Evolutionary conservation across 2,888 invertebrate genomes (phyloP).

Genomic region (Cryptus armator): DNA sequence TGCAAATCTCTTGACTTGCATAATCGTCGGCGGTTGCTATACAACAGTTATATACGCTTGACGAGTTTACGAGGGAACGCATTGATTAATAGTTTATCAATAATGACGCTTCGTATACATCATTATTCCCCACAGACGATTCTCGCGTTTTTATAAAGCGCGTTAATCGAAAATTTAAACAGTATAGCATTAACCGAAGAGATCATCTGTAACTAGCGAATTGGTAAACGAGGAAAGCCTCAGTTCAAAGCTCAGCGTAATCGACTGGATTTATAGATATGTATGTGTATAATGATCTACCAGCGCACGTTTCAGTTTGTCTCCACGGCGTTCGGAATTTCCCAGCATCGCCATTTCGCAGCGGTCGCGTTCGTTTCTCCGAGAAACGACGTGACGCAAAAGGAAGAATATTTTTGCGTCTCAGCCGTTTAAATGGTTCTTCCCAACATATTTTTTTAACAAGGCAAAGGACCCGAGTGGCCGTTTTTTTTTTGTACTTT

Average conservation of each 20-base stretch:
- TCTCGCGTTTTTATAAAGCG: constrained; percentile 21
- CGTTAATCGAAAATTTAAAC: constrained; percentile 43
- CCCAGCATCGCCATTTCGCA: constrained; percentile 48
- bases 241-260: constrained; percentile 31
- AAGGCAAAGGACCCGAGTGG: background rate
- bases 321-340: constrained; percentile 45
- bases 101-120: background rate
- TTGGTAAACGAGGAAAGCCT: constrained; percentile 30
- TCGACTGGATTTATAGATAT: constrained; percentile 46
- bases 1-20: background rate
- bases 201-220: constrained; percentile 19
- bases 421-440: background rate
- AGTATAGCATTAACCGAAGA: background rate
- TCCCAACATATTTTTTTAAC: background rate
- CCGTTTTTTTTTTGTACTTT: background rate
- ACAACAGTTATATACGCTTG: background rate
- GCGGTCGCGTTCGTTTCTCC: constrained; percentile 3
- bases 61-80: constrained; percentile 3
- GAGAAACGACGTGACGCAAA: constrained; percentile 29
- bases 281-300: constrained; percentile 27
- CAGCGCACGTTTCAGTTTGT: constrained; percentile 35
- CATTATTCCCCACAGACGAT: constrained; percentile 28
- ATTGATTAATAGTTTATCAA: constrained; percentile 38
- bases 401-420: constrained; percentile 27
- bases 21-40: background rate